Evolutionary conservation across 2,888 invertebrate genomes (phyloP), one percentile per base, ranked within the genome.

Genomic region (Drosophila mercatorum): DNA sequence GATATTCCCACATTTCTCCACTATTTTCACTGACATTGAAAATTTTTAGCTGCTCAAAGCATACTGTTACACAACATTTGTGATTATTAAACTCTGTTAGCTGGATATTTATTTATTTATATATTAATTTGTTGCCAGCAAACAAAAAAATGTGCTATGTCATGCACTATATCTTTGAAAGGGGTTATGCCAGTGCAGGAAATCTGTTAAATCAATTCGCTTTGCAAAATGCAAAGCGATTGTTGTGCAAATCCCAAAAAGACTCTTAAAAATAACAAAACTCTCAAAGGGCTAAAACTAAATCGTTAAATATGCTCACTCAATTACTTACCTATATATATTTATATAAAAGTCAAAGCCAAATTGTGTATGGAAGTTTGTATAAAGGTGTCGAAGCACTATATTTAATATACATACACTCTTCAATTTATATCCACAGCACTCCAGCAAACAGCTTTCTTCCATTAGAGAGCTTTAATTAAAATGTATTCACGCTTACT

Each of bases 51-150:
- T 38, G 31, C 57, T 59, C 41, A 61, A 56, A 61, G 31, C 77
- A 68, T 17, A 17, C 17, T 17, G 17, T 17, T 17, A 17, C 17
- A 17, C 17, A 17, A 17, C 17, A 17, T 17, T 17, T 17, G 17
- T 17, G 17, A 17, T 17, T 17, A 17, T 17, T 17, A 17, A 17
- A 17, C 17, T 56, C 53, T 67, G 72, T 88, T 79, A 88, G 81
- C 88, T 80, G 75, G 63, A 74, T 80, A 85, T 85, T 85, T 88
- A 88, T 83, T 78, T 84, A 85, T 83, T 78, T 84, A 85, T 83
- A 81, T 81, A 77, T 83, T 82, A 84, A 70, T 83, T 82, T 87
- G 70, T 46, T 51, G 58, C 46, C 52, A 44, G 53, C 78, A 78
- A 80, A 88, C 78, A 80, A 83, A 68, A 73, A 69, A 68, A 75